Conservation (phyloP, 2,797 vertebrate genomes). For the Salmo trutta region DNA sequence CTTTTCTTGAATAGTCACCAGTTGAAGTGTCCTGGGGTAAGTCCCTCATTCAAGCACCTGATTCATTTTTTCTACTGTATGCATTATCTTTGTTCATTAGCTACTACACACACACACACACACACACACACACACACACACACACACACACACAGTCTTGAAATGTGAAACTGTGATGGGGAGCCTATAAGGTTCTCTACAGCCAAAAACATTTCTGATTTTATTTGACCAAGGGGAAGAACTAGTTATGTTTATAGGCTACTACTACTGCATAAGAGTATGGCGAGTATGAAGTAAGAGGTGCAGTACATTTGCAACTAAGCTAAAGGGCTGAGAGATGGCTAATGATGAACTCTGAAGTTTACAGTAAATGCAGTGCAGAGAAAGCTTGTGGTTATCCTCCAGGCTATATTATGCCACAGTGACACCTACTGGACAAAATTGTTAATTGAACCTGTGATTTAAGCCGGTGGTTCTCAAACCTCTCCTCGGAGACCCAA, state of each 20-base stretch:
- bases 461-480: too few relatives aligned
- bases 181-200: neutral
- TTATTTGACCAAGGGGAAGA: neutral
- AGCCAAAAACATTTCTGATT: neutral
- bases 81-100: neutral
- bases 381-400: neutral
- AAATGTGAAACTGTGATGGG: neutral
- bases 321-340: neutral
- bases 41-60: too few relatives aligned
- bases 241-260: neutral
- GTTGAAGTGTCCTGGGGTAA: too few relatives aligned
- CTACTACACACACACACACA: neutral
- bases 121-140: neutral
- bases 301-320: neutral
- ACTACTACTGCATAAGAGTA: neutral
- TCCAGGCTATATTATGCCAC: conserved; percentile 22
- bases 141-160: neutral
- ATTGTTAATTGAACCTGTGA: conserved; percentile 8
- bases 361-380: neutral
- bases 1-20: too few relatives aligned
- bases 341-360: neutral
- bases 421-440: conserved; percentile 67
- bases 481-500: too few relatives aligned
- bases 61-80: too few relatives aligned
- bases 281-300: neutral